Percentiles rank a stretch among this genome's conserved stretches.
phyloP scores from a whole-genome alignment of 2,888 invertebrate genomes.

The Sarcophaga variegata region DNA sequence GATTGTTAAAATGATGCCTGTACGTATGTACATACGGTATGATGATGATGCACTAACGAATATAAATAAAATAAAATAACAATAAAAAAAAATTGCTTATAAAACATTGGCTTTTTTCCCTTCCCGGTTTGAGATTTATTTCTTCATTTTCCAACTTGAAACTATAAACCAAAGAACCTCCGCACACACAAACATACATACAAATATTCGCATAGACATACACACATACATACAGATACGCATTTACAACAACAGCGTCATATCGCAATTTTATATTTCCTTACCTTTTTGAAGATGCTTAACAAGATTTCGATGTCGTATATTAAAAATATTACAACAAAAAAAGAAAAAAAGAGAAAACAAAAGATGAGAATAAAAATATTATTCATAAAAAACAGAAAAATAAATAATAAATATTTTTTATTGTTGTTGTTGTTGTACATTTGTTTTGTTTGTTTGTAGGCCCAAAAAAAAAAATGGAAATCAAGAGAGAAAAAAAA shows the following conservation, averaged over 20 bases:
- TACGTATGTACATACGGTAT: slow-evolving; percentile 31
- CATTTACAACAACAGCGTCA: slow-evolving; percentile 35
- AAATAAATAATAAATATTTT: slow-evolving; percentile 56
- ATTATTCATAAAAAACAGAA: slow-evolving; percentile 63
- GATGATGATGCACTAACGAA: slow-evolving; percentile 67
- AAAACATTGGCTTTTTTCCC: slow-evolving; percentile 49
- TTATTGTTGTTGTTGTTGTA: neutral
- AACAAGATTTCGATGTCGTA: slow-evolving; percentile 70
- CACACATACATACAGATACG: neutral
- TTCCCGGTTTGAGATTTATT: slow-evolving; percentile 67
- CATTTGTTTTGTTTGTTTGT: neutral
- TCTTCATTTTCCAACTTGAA: slow-evolving; percentile 59
- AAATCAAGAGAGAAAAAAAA: no score
- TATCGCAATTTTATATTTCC: slow-evolving; percentile 62
- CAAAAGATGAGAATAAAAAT: slow-evolving; percentile 55
- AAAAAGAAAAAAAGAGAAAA: slow-evolving; percentile 15
- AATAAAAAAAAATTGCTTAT: slow-evolving; percentile 50
- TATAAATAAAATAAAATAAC: slow-evolving; percentile 58
- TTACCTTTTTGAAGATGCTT: slow-evolving; percentile 65
- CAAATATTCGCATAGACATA: slow-evolving; percentile 1
- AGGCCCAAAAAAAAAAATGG: slow-evolving; percentile 25
- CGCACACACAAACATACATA: slow-evolving; percentile 5
- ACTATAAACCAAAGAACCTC: slow-evolving; percentile 26
- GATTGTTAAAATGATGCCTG: neutral
- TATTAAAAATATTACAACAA: slow-evolving; percentile 56